A percentile compares a stretch with the other conserved stretches of the same genome.
phyloP scores from a whole-genome alignment of 2,797 vertebrate species.

The Clarias pachynema region DNA sequence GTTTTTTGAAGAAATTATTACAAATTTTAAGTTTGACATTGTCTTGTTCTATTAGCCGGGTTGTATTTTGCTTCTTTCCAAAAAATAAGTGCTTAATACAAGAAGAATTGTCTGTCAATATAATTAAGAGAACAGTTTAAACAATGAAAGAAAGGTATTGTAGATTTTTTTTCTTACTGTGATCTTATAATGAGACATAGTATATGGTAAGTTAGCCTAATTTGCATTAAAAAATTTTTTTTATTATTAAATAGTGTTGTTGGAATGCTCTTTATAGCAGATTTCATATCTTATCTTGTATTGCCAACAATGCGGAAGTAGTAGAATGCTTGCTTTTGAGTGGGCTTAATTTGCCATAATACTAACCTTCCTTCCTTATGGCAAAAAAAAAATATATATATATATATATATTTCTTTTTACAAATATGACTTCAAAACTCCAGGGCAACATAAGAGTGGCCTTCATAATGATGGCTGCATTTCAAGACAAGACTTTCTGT shows the following conservation, averaged over 20 bases:
- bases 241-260: too few relatives aligned
- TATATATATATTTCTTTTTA: neutral
- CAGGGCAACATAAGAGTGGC: slow-evolving; percentile 6
- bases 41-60: neutral
- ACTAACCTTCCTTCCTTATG: neutral
- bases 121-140: neutral
- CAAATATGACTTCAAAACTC: slow-evolving; percentile 14
- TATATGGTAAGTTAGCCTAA: neutral
- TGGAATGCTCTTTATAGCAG: neutral
- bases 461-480: slow-evolving; percentile 2
- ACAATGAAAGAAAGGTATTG: neutral
- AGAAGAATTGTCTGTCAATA: neutral
- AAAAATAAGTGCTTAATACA: neutral
- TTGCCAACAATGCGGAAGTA: neutral
- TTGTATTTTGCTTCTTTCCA: neutral
- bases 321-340: neutral
- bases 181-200: neutral
- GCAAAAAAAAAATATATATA: neutral
- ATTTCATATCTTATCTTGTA: neutral
- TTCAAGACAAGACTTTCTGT: slow-evolving; percentile 22
- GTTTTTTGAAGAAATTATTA: neutral
- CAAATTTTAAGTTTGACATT: neutral
- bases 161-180: neutral
- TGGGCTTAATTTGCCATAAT: slow-evolving; percentile 18
- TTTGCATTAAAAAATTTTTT: too few relatives aligned